A percentile compares a stretch with the other conserved stretches of the same genome.
These are phyloP conservation scores for Ammodytes marinus DNA, from an alignment of 2,113 vertebrate species.

Conservation along the genomic window DNA sequence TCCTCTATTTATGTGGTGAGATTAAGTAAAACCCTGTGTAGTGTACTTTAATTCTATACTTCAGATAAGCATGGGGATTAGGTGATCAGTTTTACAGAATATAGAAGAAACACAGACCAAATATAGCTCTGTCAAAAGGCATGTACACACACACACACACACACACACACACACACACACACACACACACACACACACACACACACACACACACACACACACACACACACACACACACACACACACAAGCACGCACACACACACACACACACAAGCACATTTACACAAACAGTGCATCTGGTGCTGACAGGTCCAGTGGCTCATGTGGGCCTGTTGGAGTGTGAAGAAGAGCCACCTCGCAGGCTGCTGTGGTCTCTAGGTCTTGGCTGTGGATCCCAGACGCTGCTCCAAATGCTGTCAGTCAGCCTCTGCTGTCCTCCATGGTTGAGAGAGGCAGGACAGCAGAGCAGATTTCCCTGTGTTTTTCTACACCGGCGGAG, in stretches of 20 bases:
- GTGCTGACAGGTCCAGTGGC: constrained; percentile 70
- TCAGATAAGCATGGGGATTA: constrained; percentile 29
- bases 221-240: constrained; percentile 49
- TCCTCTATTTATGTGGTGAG: constrained; percentile 51
- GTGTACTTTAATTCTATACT: constrained; percentile 23
- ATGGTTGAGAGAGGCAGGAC: constrained; percentile 81
- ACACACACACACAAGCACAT: constrained; percentile 19
- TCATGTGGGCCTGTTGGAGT: constrained; percentile 68
- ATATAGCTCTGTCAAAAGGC: constrained; percentile 33
- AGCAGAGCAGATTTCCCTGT: constrained; percentile 81
- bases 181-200: constrained; percentile 49
- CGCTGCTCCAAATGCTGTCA: constrained; percentile 80
- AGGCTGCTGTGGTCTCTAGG: constrained; percentile 71
- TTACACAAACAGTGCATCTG: constrained; percentile 62
- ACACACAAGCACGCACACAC: background rate
- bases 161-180: constrained; percentile 49
- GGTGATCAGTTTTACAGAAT: constrained; percentile 2
- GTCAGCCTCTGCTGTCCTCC: constrained; percentile 79
- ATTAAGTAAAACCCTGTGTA: constrained; percentile 42
- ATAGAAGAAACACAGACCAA: constrained; percentile 3
- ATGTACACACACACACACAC: constrained; percentile 1
- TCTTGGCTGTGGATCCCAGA: constrained; percentile 74
- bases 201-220: constrained; percentile 48
- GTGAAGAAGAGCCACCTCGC: constrained; percentile 68
- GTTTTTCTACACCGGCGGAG: constrained; percentile 74